phyloP scores from a whole-genome alignment of 1,140 invertebrate genomes.

The Trichonephila inaurata region DNA sequence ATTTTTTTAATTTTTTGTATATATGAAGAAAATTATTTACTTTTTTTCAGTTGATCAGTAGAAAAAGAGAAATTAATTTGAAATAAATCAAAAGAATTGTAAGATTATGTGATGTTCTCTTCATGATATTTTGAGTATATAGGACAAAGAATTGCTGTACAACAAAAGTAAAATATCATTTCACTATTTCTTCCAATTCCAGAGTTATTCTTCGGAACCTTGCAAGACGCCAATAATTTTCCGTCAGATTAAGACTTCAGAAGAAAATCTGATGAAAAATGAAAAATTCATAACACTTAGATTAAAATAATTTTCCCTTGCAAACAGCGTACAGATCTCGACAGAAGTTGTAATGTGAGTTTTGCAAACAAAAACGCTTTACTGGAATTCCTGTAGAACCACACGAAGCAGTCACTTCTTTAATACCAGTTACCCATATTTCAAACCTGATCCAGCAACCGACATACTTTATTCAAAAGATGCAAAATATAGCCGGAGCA shows the following conservation, averaged over 20 bases:
- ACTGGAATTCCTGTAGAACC: background rate
- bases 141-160: too few species aligned
- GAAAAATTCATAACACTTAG: background rate
- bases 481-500: slow-evolving; percentile 27
- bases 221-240: background rate
- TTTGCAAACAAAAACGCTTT: slow-evolving; percentile 7
- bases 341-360: background rate
- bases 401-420: background rate
- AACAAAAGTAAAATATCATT: too few species aligned
- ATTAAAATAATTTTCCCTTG: background rate
- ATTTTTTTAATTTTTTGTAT: too few species aligned
- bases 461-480: slow-evolving; percentile 39
- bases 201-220: background rate
- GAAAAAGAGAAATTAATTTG: too few species aligned
- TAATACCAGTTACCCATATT: background rate
- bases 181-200: background rate
- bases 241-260: background rate
- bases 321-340: background rate
- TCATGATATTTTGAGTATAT: too few species aligned
- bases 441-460: background rate
- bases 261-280: background rate
- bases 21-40: too few species aligned
- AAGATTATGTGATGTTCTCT: too few species aligned
- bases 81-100: too few species aligned
- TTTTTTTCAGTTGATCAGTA: too few species aligned